phyloP scores from a whole-genome alignment of 2,113 vertebrate species.

The Neodontobutis hainanensis region DNA sequence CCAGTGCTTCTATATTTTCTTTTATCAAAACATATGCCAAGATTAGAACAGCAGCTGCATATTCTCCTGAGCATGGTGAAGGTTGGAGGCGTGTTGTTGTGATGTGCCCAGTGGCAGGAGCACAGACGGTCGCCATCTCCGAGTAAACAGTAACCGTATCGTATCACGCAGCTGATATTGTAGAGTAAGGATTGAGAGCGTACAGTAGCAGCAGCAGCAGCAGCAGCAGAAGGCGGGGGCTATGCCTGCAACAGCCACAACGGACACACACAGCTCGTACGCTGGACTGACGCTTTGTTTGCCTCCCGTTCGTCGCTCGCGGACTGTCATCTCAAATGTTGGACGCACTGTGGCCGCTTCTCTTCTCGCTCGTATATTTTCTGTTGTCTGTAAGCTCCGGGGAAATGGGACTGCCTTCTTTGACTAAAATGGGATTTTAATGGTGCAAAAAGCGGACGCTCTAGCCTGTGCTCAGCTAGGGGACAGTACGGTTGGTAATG shows the following conservation, averaged over 20 bases:
- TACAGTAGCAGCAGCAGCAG: slow-evolving; percentile 49
- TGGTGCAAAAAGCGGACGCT: slow-evolving; percentile 56
- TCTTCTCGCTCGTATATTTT: slow-evolving; percentile 27
- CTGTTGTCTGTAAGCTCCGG: slow-evolving; percentile 16
- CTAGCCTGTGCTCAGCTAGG: slow-evolving; percentile 55
- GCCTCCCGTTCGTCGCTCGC: slow-evolving; percentile 37
- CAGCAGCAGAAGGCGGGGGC: slow-evolving; percentile 43
- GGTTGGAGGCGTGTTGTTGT: slow-evolving; percentile 41
- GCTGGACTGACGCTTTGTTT: slow-evolving; percentile 62
- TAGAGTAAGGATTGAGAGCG: slow-evolving; percentile 37
- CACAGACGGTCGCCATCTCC: slow-evolving; percentile 70
- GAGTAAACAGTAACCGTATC: slow-evolving; percentile 62
- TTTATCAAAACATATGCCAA: too few species aligned
- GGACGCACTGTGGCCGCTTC: slow-evolving; percentile 18
- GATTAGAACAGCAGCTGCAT: too few species aligned
- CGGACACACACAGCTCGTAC: slow-evolving; percentile 47
- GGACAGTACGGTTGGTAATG: slow-evolving; percentile 67
- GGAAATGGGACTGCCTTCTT: slow-evolving; percentile 43
- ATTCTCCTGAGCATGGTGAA: slow-evolving; percentile 1
- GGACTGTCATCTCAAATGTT: slow-evolving; percentile 52
- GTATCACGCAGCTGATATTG: slow-evolving; percentile 56
- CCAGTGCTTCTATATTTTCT: too few species aligned
- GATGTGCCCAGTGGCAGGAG: slow-evolving; percentile 44
- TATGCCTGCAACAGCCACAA: slow-evolving; percentile 47
- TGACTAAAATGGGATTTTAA: slow-evolving; percentile 65